Evolutionary conservation across 2,888 invertebrate genomes (phyloP).

Genomic region (Neocrepidodera transversa): DNA sequence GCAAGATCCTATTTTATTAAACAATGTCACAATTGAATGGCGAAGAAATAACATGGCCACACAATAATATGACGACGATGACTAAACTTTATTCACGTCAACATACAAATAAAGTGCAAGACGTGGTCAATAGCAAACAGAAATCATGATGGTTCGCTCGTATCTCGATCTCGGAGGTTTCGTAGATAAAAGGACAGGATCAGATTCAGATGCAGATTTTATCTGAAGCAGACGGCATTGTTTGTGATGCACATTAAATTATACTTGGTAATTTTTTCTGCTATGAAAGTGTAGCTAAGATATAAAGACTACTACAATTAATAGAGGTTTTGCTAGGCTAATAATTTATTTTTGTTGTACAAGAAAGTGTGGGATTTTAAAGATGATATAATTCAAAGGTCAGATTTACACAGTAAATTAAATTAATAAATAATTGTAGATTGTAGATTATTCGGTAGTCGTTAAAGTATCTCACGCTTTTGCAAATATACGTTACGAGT

Average conservation of each 20-base stretch:
- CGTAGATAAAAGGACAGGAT: slow-evolving; percentile 20
- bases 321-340: too few species aligned
- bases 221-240: slow-evolving; percentile 15
- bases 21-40: too few species aligned
- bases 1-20: too few species aligned
- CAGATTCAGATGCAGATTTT: slow-evolving; percentile 24
- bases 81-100: slow-evolving; percentile 28
- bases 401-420: too few species aligned
- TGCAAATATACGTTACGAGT: too few species aligned
- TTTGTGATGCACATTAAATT: slow-evolving; percentile 6
- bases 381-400: too few species aligned
- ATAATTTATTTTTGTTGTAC: too few species aligned
- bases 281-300: neutral
- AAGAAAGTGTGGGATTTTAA: too few species aligned
- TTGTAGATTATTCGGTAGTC: too few species aligned
- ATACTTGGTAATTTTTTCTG: slow-evolving; percentile 1
- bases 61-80: slow-evolving; percentile 27
- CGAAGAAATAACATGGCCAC: slow-evolving; percentile 18
- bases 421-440: too few species aligned
- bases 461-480: too few species aligned
- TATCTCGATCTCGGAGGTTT: slow-evolving; percentile 11
- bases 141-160: slow-evolving; percentile 29
- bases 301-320: neutral
- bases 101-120: slow-evolving; percentile 27
- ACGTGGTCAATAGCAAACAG: slow-evolving; percentile 26